Conservation (phyloP, 2,113 vertebrate species). For the Crotalus helleri region DNA sequence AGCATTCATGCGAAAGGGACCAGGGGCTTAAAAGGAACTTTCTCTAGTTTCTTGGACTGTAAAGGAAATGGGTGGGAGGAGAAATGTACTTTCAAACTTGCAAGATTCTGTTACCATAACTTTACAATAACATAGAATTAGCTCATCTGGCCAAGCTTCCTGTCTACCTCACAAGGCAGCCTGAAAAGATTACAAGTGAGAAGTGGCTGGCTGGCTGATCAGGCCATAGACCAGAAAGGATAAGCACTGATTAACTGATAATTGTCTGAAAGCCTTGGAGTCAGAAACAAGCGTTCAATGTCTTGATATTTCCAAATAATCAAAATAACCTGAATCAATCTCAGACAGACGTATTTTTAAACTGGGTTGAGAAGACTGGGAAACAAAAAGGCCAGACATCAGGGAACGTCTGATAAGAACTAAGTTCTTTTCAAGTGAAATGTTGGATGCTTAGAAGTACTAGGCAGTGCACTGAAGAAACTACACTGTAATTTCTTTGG, state of each 20-base stretch:
- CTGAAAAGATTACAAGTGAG: neutral
- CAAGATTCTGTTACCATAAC: neutral
- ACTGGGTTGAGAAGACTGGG: neutral
- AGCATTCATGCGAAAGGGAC: neutral
- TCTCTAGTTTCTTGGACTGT: neutral
- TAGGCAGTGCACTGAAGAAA: neutral
- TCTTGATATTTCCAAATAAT: neutral
- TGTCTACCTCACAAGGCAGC: neutral
- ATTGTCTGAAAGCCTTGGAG: neutral
- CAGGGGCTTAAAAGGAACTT: neutral
- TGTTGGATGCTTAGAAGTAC: neutral
- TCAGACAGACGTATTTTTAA: neutral
- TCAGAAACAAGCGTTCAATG: neutral
- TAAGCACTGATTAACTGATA: neutral
- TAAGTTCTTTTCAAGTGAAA: neutral
- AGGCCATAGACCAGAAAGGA: neutral
- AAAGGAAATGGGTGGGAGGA: neutral
- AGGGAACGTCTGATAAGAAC: neutral
- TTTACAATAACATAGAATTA: neutral
- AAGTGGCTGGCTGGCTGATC: neutral
- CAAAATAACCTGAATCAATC: neutral
- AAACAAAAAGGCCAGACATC: neutral
- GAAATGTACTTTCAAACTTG: neutral
- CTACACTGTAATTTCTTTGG: neutral
- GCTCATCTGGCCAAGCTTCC: neutral